Conservation (phyloP, 2,888 invertebrate species). For the Drosophila melanocephala region DNA sequence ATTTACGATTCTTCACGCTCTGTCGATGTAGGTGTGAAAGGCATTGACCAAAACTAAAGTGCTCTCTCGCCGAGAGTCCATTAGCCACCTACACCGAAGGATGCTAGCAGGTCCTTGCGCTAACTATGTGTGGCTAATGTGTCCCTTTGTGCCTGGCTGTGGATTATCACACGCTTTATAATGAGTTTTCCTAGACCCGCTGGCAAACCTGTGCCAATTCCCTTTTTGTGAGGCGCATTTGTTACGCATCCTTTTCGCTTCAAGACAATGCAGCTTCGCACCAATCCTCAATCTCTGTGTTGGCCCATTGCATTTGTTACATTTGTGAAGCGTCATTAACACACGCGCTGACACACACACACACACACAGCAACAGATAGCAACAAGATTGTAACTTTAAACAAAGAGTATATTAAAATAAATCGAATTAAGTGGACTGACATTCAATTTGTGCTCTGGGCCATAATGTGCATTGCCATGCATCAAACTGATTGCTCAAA, state of each 20-base stretch:
- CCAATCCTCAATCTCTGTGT: slow-evolving; percentile 10
- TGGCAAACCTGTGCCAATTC: slow-evolving; percentile 80
- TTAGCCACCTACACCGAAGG: slow-evolving; percentile 73
- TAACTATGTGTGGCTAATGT: slow-evolving; percentile 83
- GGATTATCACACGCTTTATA: slow-evolving; percentile 80
- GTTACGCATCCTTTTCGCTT: slow-evolving; percentile 61
- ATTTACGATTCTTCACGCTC: slow-evolving; percentile 81
- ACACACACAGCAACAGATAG: slow-evolving; percentile 2
- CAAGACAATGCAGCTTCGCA: slow-evolving; percentile 56
- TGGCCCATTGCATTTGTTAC: slow-evolving; percentile 31
- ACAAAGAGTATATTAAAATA: slow-evolving; percentile 63
- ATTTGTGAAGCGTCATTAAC: slow-evolving; percentile 68
- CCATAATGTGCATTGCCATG: slow-evolving; percentile 37
- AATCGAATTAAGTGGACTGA: slow-evolving; percentile 70
- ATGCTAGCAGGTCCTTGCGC: slow-evolving; percentile 57
- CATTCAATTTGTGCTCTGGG: slow-evolving; percentile 67
- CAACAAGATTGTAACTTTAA: slow-evolving; percentile 18
- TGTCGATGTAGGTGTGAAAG: slow-evolving; percentile 69
- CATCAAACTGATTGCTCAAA: slow-evolving; percentile 35
- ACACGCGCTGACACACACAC: slow-evolving; percentile 45
- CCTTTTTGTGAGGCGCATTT: slow-evolving; percentile 50
- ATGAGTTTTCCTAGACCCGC: slow-evolving; percentile 71
- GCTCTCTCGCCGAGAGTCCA: slow-evolving; percentile 52
- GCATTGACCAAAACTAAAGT: slow-evolving; percentile 76
- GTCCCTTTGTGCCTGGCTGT: slow-evolving; percentile 61